Conservation (phyloP, 2,797 vertebrate genomes). For the Argentina silus region DNA sequence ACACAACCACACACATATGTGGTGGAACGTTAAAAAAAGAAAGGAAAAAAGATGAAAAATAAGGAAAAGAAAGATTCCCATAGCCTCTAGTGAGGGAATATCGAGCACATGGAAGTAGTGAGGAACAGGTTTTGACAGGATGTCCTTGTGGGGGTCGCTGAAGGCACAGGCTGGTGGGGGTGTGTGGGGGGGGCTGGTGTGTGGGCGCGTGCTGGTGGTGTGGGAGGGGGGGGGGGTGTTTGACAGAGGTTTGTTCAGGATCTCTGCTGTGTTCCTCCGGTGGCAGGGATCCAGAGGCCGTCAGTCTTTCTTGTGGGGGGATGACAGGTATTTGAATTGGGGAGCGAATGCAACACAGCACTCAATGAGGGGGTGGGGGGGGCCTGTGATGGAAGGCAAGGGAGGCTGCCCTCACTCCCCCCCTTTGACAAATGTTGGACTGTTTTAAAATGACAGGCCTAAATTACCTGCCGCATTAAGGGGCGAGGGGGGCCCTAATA, state of each 20-base stretch:
- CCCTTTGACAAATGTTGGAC: constrained; percentile 72
- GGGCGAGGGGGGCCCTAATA: constrained; percentile 42
- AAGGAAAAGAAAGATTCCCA: constrained; percentile 28
- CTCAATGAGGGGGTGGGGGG: constrained; percentile 68
- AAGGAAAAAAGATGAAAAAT: neutral
- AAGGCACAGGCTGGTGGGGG: constrained; percentile 51
- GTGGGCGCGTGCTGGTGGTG: constrained; percentile 7
- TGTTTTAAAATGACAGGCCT: constrained; percentile 76
- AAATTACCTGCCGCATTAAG: constrained; percentile 70
- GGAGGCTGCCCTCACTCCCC: constrained; percentile 41
- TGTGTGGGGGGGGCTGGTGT: constrained; percentile 20
- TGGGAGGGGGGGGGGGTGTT: constrained; percentile 50
- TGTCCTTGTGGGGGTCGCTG: constrained; percentile 75
- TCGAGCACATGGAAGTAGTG: constrained; percentile 73
- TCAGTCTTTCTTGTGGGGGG: constrained; percentile 73
- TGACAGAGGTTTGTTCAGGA: constrained; percentile 71
- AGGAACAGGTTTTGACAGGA: constrained; percentile 82
- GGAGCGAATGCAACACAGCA: constrained; percentile 63
- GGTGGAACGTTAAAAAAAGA: constrained; percentile 18
- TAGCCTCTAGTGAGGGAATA: constrained; percentile 68
- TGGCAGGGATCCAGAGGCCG: constrained; percentile 76
- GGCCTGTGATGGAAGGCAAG: constrained; percentile 63
- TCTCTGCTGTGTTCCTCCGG: constrained; percentile 67
- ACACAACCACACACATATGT: constrained; percentile 22
- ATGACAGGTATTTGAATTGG: constrained; percentile 77